Evolutionary conservation across 2,888 invertebrate genomes (phyloP), one percentile per base, ranked within the genome.

Genomic region (Amphimallon solstitiale): DNA sequence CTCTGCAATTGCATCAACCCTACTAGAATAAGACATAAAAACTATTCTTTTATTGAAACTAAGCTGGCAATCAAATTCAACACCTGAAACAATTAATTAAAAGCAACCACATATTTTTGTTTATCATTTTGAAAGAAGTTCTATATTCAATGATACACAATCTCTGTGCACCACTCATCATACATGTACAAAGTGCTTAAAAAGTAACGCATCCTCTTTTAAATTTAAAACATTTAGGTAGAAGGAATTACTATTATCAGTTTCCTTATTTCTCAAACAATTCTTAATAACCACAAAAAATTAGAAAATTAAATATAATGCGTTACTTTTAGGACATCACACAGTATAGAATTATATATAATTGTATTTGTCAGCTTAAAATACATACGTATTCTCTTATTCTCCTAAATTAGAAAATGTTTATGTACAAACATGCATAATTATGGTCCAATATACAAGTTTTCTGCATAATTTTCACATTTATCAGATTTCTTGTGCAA

Each of bases 271-370:
- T 5, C 5, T 29, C 5, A 29, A 29, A 29, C 6, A 29, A 5
- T 23, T 23, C 5, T 23, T 2, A 29, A 29, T 29, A 5, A 5
- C 9, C 1, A 15, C 0, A 34, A 51, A 14, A 48, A 9, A 48
- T 23, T 48, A n/a, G 6, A 48, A 21, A n/a, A 48, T n/a, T 23
- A 48, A 1, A 9, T 15, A 49, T 15, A 6, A 29, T 49, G 15
- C 29, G 48, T 49, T 49, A 49, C 29, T 23, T 29, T 29, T 34
- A 2, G 2, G 5, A 21, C 23, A 34, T 49, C 23, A 12, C 14
- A 49, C 48, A 14, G 14, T 29, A 49, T 34, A 49, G 29, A 49
- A 29, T 49, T 49, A 49, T 23, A 49, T 23, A 14, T 49, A 48
- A 12, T 48, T 48, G 7, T 29, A 49, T 12, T 49, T 29, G 14